Evolutionary conservation across 2,113 vertebrate genomes (phyloP).

Genomic region (western clawed frog (Xenopus tropicalis)): DNA sequence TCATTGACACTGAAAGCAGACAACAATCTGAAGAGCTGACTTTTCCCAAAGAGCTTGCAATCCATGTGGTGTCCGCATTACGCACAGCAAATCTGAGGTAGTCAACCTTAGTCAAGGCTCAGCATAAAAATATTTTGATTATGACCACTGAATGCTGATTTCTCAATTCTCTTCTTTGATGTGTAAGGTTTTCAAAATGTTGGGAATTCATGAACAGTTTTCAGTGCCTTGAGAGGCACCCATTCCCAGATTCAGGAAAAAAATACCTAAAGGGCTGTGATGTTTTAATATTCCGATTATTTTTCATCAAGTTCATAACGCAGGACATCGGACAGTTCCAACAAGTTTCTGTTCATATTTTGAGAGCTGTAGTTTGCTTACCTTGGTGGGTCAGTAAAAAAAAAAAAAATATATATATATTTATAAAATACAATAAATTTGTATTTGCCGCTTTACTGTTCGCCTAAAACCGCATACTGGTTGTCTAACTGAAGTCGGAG

Average conservation of each 20-base stretch:
- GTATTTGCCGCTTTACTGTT: slow-evolving; percentile 77
- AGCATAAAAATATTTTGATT: slow-evolving; percentile 74
- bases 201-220: slow-evolving; percentile 60
- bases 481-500: slow-evolving; percentile 96
- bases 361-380: slow-evolving; percentile 74
- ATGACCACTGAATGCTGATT: slow-evolving; percentile 70
- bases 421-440: slow-evolving; percentile 53
- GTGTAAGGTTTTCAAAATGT: slow-evolving; percentile 57
- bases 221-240: slow-evolving; percentile 55
- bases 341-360: slow-evolving; percentile 59
- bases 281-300: slow-evolving; percentile 51
- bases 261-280: slow-evolving; percentile 47
- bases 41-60: slow-evolving; percentile 73
- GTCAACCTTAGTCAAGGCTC: slow-evolving; percentile 79
- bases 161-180: slow-evolving; percentile 45
- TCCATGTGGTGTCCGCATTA: slow-evolving; percentile 79
- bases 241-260: slow-evolving; percentile 66
- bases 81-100: slow-evolving; percentile 85
- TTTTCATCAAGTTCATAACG: slow-evolving; percentile 65
- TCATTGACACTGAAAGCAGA: slow-evolving; percentile 78
- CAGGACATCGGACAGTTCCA: slow-evolving; percentile 63
- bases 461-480: slow-evolving; percentile 94
- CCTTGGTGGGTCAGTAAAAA: slow-evolving; percentile 68
- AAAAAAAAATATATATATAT: slow-evolving; percentile 54
- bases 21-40: slow-evolving; percentile 74